Base-by-base conservation (phyloP, 2,797 vertebrate genomes). In the Kryptolebias ocellatus region DNA sequence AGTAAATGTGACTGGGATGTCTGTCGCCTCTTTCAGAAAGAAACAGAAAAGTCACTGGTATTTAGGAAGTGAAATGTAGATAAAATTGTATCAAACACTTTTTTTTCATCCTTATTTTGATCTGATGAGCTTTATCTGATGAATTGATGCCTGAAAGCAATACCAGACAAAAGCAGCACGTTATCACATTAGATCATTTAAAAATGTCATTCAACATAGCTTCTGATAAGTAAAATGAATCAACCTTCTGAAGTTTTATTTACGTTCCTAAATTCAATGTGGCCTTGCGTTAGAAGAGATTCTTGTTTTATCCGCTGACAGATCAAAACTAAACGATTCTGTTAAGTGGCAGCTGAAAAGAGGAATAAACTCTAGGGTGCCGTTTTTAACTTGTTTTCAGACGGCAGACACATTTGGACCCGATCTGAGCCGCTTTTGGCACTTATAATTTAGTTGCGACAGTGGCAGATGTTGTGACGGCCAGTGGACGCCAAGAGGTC, bases 1-100 rank as follows among this genome's bases (percentile, higher is more conserved):
- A 50, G 45, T 17, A 72, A 63, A 75, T 51, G 27, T 62, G 54
- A 53, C 63, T 60, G 42, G 47, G 37, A 78, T 31, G 67, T 37
- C 64, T 59, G 56, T 70, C 78, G 66, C 67, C 51, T 44, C 4
- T 29, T 39, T 50, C 29, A 49, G 56, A 18, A 27, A 65, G 20
- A 24, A 24, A 24, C 20, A 24, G 28, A 67, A 62, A 39, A n/a
- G 34, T 27, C 75, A 61, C 60, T 54, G 27, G 46, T 46, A n/a
- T 42, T 49, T 53, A 11, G 28, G 11, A 75, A 47, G 28, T 51
- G 29, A 67, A 7, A 18, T 6, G 24, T 12, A n/a, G 28, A 79
- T 57, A 14, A 49, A 57, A 64, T 18, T 17, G 4, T 0, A 9
- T 63, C 18, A 63, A 17, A 34, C 4, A 7, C 7, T 34, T 17